Percentiles rank a stretch among this genome's conserved stretches.
Conservation (phyloP, 2,888 invertebrate genomes). For the Acanthococcus lagerstroemiae region DNA sequence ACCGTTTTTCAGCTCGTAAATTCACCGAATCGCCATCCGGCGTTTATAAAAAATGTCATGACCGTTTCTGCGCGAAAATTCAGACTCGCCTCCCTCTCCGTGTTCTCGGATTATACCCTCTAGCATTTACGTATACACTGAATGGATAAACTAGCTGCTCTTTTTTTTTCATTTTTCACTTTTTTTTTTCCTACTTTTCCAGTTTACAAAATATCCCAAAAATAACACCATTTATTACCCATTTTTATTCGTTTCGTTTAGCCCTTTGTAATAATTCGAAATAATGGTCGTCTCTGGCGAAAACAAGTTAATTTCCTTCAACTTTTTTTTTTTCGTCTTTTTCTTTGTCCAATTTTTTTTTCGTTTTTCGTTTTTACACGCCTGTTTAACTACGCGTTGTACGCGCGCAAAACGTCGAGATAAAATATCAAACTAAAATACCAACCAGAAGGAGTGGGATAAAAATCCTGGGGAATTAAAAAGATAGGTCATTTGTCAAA, state of each 20-base stretch:
- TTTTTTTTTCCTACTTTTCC: not conserved
- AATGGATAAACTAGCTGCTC: not conserved
- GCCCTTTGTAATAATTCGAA: conserved; percentile 25
- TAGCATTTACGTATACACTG: no score
- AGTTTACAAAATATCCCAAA: not conserved
- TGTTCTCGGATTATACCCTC: no score
- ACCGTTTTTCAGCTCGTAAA: no score
- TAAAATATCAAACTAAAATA: not conserved
- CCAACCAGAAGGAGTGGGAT: not conserved
- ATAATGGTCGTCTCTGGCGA: conserved; percentile 23
- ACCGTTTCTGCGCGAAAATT: no score
- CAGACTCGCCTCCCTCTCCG: no score
- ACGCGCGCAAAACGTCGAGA: not conserved
- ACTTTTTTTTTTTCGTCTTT: conserved; percentile 9
- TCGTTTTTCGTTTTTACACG: not conserved
- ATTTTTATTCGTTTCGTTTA: conserved; percentile 30
- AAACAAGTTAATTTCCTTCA: conserved; percentile 27
- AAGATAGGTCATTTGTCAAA: conserved; percentile 31
- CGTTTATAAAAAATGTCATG: no score
- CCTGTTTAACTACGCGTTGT: not conserved
- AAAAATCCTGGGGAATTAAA: conserved; percentile 25
- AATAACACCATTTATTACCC: conserved; percentile 28
- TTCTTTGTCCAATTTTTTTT: not conserved
- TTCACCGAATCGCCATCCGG: no score
- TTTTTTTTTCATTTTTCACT: not conserved